Conservation (phyloP, 2,888 invertebrate genomes). For the Chrysopilus asiliformis region DNA sequence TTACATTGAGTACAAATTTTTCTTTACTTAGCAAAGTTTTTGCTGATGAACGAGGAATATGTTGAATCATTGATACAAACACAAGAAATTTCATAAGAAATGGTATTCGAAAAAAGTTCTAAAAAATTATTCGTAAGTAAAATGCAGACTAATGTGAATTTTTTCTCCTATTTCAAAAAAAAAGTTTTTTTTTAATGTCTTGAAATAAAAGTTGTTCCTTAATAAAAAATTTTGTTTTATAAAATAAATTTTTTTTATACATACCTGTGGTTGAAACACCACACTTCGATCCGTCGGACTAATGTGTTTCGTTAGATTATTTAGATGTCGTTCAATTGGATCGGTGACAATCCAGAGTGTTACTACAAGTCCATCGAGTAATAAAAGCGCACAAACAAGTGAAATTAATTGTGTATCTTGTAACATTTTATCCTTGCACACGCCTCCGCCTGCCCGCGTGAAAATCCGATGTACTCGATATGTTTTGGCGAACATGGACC, state of each 20-base stretch:
- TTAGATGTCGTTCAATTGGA: constrained; percentile 73
- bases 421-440: constrained; percentile 78
- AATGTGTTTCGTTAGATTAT: constrained; percentile 69
- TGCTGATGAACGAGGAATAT: too few species aligned
- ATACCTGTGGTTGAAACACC: constrained; percentile 73
- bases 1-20: too few species aligned
- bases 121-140: too few species aligned
- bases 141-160: too few species aligned
- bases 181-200: background rate
- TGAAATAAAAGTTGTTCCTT: too few species aligned
- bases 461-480: constrained; percentile 86
- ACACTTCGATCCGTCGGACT: constrained; percentile 64
- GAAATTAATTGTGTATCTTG: constrained; percentile 82
- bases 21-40: too few species aligned
- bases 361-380: constrained; percentile 72
- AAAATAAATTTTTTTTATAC: constrained; percentile 18
- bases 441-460: constrained; percentile 65
- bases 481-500: constrained; percentile 91
- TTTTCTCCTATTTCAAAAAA: background rate
- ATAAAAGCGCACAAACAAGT: constrained; percentile 64
- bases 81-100: too few species aligned
- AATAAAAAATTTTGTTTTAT: too few species aligned
- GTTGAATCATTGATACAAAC: too few species aligned
- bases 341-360: constrained; percentile 74
- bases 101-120: too few species aligned